Conservation (phyloP, 2,888 invertebrate species). For the Dasysyrphus albostriatus region DNA sequence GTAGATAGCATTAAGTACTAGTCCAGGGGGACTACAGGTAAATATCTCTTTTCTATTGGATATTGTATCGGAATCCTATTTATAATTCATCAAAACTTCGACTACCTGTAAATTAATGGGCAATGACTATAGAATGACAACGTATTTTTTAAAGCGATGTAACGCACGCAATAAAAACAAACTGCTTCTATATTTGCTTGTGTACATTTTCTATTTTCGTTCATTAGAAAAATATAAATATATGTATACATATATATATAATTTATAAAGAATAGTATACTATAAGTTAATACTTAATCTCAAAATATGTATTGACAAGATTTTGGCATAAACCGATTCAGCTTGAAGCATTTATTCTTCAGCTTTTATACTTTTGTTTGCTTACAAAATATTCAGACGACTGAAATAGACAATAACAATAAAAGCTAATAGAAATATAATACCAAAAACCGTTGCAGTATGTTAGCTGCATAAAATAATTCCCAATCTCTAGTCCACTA, state of each 20-base stretch:
- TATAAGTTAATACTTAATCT: slow-evolving; percentile 23
- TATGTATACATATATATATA: slow-evolving; percentile 29
- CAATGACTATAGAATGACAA: too few relatives aligned
- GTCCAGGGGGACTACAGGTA: too few relatives aligned
- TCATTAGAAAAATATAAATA: background rate
- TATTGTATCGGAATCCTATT: too few relatives aligned
- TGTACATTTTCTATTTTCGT: background rate
- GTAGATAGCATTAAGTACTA: too few relatives aligned
- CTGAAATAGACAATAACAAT: slow-evolving; percentile 83
- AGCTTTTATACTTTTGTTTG: slow-evolving; percentile 14
- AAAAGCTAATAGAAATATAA: slow-evolving; percentile 81
- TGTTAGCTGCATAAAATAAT: slow-evolving; percentile 88
- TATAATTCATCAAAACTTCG: too few relatives aligned
- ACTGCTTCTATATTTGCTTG: background rate
- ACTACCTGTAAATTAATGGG: too few relatives aligned
- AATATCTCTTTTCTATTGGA: too few relatives aligned
- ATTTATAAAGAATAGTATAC: slow-evolving; percentile 12
- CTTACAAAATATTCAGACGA: slow-evolving; percentile 79
- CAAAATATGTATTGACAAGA: slow-evolving; percentile 61
- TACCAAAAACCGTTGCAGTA: slow-evolving; percentile 81
- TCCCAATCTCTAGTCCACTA: slow-evolving; percentile 89
- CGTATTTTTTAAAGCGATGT: too few relatives aligned
- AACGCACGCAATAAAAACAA: background rate
- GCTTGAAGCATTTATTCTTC: background rate
- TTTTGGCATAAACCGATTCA: slow-evolving; percentile 33